These are phyloP conservation scores for Diadophis punctatus DNA, from an alignment of 2,113 vertebrate species.

Conservation along the genomic window DNA sequence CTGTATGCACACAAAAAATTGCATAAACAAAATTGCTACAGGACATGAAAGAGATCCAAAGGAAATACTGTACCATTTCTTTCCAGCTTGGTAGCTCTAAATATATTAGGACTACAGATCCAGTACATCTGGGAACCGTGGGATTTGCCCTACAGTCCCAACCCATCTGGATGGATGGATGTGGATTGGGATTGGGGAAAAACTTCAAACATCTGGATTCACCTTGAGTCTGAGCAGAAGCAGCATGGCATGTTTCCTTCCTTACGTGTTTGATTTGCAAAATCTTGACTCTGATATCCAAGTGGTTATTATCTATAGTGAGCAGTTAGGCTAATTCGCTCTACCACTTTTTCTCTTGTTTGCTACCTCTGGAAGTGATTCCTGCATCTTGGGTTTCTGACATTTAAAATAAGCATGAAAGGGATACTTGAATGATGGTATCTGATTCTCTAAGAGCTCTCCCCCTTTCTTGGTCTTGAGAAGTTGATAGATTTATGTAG, in stretches of 20 bases:
- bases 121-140: neutral
- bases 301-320: neutral
- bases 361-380: neutral
- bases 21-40: neutral
- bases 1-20: neutral
- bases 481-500: neutral
- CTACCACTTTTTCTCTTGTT: neutral
- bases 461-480: neutral
- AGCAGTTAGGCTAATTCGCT: neutral
- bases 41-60: neutral
- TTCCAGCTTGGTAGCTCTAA: neutral
- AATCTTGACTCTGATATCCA: neutral
- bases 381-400: constrained; percentile 3
- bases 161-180: neutral
- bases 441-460: neutral
- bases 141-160: neutral
- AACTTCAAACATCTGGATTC: neutral
- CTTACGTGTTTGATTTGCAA: neutral
- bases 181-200: neutral
- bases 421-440: neutral
- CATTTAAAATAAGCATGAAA: constrained; percentile 7
- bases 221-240: neutral
- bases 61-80: neutral
- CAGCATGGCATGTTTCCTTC: neutral
- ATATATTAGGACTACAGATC: neutral